Conservation (phyloP, 2,797 vertebrate species). For the Phoeniculus purpureus region DNA sequence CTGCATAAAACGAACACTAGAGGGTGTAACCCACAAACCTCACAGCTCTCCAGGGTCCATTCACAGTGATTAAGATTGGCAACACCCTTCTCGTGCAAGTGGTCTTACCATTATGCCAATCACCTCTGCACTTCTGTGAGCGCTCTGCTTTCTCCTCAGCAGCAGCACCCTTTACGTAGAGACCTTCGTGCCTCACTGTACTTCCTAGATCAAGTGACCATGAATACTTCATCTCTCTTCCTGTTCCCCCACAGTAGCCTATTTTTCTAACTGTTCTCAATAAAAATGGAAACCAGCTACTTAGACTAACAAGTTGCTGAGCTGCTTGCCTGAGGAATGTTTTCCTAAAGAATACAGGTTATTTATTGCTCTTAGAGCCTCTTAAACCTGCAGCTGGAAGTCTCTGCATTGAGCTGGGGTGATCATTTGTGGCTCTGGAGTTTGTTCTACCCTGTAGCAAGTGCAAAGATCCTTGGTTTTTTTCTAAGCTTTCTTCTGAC, state of each 20-base stretch:
- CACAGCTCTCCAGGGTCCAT: neutral
- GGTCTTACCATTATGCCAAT: neutral
- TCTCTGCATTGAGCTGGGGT: neutral
- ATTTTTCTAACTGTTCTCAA: neutral
- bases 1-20: neutral
- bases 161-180: neutral
- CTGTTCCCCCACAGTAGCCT: neutral
- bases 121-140: neutral
- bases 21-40: neutral
- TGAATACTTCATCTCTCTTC: neutral
- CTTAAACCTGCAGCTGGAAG: neutral
- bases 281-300: neutral
- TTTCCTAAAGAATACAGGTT: neutral
- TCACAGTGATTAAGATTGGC: neutral
- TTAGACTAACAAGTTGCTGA: neutral
- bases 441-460: neutral
- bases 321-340: neutral
- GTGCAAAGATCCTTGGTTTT: neutral
- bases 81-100: accelerated
- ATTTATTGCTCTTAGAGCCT: neutral
- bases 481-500: conserved; percentile 24
- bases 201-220: neutral
- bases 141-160: neutral
- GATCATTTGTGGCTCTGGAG: neutral
- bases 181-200: neutral